A percentile compares a stretch with the other conserved stretches of the same genome.
These are phyloP conservation scores for Marmota monax DNA, from an alignment of 2,113 vertebrate species.

Conservation along the genomic window DNA sequence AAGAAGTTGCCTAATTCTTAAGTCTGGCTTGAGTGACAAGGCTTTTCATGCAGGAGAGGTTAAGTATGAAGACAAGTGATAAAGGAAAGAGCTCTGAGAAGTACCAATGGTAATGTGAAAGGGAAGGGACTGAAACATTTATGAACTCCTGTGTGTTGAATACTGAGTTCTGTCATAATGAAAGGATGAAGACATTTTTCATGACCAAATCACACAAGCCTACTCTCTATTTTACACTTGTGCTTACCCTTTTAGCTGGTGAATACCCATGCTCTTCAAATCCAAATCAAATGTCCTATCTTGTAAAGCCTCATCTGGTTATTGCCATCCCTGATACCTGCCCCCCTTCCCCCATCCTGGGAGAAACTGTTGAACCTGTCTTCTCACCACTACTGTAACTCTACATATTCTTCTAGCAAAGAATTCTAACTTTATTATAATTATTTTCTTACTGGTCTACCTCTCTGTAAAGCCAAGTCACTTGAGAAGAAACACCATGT, in stretches of 20 bases:
- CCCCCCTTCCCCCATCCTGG: too few species aligned
- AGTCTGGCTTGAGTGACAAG: background rate
- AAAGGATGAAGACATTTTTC: background rate
- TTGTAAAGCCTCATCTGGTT: background rate
- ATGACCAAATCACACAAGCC: background rate
- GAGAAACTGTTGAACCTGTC: background rate
- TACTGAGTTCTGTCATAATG: background rate
- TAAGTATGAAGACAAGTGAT: background rate
- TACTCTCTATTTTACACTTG: background rate
- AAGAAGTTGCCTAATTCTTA: background rate
- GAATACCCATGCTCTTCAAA: background rate
- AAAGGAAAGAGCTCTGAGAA: background rate
- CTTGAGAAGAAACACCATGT: background rate
- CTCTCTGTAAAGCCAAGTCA: background rate
- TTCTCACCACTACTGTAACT: background rate
- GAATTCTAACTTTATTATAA: background rate
- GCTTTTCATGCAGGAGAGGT: background rate
- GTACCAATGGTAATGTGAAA: accelerated
- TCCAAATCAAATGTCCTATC: background rate
- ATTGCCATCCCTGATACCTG: accelerated
- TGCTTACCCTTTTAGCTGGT: background rate
- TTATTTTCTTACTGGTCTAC: background rate
- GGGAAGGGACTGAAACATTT: background rate
- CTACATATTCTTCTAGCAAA: background rate
- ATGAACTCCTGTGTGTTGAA: background rate